Base-by-base conservation (phyloP, 1,140 invertebrate species). In the Parapsyche elsis region DNA sequence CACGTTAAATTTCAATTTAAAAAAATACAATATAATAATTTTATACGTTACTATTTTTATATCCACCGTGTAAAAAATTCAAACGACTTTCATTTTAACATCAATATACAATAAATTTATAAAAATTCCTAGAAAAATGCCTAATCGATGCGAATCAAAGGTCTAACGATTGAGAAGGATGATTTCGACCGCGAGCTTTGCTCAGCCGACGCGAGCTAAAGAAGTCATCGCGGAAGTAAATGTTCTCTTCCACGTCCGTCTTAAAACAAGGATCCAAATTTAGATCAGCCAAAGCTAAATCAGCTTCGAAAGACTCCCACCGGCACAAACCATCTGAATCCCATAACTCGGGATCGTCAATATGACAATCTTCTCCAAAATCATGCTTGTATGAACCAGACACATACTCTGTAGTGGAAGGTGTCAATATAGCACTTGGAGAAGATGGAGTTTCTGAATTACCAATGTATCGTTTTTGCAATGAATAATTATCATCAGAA, bases 241-340 rank as follows among this genome's bases (percentile, higher is more conserved):
- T 90, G 75, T 88, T 88, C 83, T 91, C 91, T 83, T 91, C 90
- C 0, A 91, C 90, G 61, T 90, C 90, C n/a, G 90, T 88, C 82
- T 89, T 89, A 78, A 88, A 89, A 73, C 88, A 89, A 1, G 88
- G 88, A 80, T 89, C 88, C 0, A 89, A 84, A 79, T 89, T 88
- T 83, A 89, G 84, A 81, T 89, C 88, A 14, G 87, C 88, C 76
- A 89, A 80, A 61, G 88, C 88, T 75, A 89, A 78, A 84, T 89
- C 88, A 14, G 88, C 88, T 84, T 89, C 88, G 79, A 90, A 90
- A n/a, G 88, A 90, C 83, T 89, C 88, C 88, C 88, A 89, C 78
- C 87, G 83, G 83, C 88, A 89, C 61, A 87, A 85, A 19, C 86
- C 88, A 23, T 84, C 83, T 81, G 87, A 87, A 1, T 87, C 88